Evolutionary conservation across 2,113 vertebrate genomes (phyloP), one percentile per base, ranked within the genome.

Genomic region (Gallinago media): DNA sequence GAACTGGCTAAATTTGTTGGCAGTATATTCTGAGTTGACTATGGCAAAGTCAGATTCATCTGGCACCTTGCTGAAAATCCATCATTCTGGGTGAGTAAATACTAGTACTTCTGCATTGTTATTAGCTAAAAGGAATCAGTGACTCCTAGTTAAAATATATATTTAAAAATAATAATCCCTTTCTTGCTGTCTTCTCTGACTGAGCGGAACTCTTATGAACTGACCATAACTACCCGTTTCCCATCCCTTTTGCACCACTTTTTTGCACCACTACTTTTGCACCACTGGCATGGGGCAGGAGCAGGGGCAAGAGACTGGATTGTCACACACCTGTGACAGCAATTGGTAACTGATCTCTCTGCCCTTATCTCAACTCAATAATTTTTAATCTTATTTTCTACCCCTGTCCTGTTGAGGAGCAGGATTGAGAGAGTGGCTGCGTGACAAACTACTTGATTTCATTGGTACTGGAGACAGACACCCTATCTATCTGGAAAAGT

Each of bases 261-360:
- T 16, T 82, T 75, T 46, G 17, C 6, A 15, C 4, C 8, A 11
- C 3, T 12, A n/a, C 5, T 16, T 82, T 75, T 46, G 17, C 6
- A 15, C 4, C 8, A 11, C 3, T 3, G 0, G 1, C 17, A 15
- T 0, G 1, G 15, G 21, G 15, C 3, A 1, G 15, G 19, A 2
- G 16, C 29, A 5, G 27, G 52, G 50, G 26, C 5, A 50, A 47
- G 47, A 11, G 47, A 47, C 10, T 52, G 14, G 38, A 38, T 38
- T 38, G 38, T 38, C 38, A 38, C 38, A 65, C 0, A 1, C 4
- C 52, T 50, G 6, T 72, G 59, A 32, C 34, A n/a, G 18, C 16
- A 44, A 76, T 3, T 63, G 44, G 49, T 6, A 91, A 26, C 12
- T 66, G 3, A 71, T 62, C 6, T 66, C 61, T 32, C 15, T 46